Percentiles rank a stretch among this genome's conserved stretches.
Conservation (phyloP, 2,888 invertebrate species). For the Euphydryas editha region DNA sequence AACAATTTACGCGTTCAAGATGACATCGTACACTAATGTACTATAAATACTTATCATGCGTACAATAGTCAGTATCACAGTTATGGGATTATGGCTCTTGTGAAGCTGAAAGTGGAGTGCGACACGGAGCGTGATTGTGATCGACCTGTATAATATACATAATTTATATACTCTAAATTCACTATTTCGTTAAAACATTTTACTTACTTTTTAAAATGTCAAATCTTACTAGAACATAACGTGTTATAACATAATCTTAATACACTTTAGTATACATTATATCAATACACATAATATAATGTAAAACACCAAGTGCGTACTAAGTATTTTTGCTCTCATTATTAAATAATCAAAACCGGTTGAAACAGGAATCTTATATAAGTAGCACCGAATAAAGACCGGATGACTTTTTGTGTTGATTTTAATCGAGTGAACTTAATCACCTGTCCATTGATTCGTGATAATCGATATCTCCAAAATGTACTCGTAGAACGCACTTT, state of each 20-base stretch:
- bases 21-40: too few species aligned
- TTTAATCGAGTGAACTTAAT: constrained; percentile 18
- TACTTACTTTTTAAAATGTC: too few species aligned
- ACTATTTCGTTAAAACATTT: too few species aligned
- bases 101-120: too few species aligned
- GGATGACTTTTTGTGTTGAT: constrained; percentile 5
- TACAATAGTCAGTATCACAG: too few species aligned
- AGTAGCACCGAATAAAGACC: neutral
- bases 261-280: neutral
- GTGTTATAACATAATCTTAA: neutral
- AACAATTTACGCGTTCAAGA: too few species aligned
- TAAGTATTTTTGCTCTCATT: constrained; percentile 18
- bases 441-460: constrained; percentile 14
- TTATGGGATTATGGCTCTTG: too few species aligned
- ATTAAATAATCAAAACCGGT: constrained; percentile 12
- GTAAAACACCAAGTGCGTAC: constrained; percentile 1
- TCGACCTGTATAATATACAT: too few species aligned
- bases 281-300: neutral
- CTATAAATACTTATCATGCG: too few species aligned
- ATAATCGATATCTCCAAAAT: constrained; percentile 10
- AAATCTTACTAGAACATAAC: neutral
- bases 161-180: too few species aligned
- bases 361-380: constrained; percentile 16
- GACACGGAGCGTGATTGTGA: too few species aligned
- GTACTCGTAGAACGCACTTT: constrained; percentile 10